Conservation (phyloP, 1,140 invertebrate species). For the Ceratoteleas bidentatus region DNA sequence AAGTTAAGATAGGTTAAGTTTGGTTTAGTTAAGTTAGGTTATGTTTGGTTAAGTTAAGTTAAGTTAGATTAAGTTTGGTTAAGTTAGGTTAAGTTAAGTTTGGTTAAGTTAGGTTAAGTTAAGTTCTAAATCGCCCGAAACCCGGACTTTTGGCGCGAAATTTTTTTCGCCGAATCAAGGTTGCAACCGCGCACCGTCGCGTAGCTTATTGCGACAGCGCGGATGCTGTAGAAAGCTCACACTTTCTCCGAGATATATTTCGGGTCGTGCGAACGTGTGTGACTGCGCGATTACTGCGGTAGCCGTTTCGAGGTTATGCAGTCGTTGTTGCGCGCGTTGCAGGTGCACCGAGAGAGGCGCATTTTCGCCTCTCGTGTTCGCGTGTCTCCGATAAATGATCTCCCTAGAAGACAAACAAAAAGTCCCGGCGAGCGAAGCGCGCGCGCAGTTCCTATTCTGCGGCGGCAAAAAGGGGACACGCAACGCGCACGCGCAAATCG, state of each 20-base stretch:
- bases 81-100: too few relatives aligned
- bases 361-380: constrained; percentile 57
- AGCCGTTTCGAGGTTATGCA: constrained; percentile 62
- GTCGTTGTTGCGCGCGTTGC: constrained; percentile 37
- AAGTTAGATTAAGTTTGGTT: too few relatives aligned
- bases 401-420: constrained; percentile 55
- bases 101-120: too few relatives aligned
- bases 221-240: constrained; percentile 76
- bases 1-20: too few relatives aligned
- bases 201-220: constrained; percentile 69
- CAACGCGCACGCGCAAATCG: constrained; percentile 5
- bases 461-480: constrained; percentile 31
- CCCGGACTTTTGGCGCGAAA: background rate
- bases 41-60: too few relatives aligned
- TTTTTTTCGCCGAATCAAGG: constrained; percentile 26
- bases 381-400: constrained; percentile 64
- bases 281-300: constrained; percentile 64
- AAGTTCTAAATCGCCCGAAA: too few relatives aligned
- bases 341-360: constrained; percentile 46
- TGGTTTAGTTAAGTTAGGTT: too few relatives aligned
- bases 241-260: constrained; percentile 76
- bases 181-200: constrained; percentile 39
- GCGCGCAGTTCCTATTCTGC: constrained; percentile 27
- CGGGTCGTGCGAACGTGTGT: constrained; percentile 67
- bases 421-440: constrained; percentile 3